Conservation (phyloP, 2,888 invertebrate genomes). For the Xanthia icteritia region DNA sequence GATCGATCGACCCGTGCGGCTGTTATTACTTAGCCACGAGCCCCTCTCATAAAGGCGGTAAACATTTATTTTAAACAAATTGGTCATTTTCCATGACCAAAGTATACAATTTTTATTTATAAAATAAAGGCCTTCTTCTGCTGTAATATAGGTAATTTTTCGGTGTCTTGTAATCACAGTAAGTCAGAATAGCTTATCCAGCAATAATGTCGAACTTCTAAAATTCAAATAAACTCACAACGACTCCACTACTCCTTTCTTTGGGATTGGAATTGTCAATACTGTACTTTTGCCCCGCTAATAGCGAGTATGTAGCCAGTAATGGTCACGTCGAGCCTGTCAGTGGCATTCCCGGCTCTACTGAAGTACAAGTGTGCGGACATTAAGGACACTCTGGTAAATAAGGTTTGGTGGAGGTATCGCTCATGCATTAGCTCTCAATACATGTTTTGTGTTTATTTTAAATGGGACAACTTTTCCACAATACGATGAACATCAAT, state of each 20-base stretch:
- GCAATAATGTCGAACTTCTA: neutral
- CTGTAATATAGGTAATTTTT: neutral
- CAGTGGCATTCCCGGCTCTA: slow-evolving; percentile 1
- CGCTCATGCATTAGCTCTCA: neutral
- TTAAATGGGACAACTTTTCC: neutral
- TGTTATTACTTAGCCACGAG: too few relatives aligned
- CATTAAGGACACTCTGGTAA: neutral
- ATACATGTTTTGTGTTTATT: slow-evolving; percentile 15
- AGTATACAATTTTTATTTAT: neutral
- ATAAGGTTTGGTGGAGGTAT: neutral
- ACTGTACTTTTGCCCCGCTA: neutral
- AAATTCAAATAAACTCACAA: neutral
- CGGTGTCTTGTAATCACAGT: neutral
- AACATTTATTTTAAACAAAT: neutral
- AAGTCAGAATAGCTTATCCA: neutral
- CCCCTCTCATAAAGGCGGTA: neutral
- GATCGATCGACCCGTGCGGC: too few relatives aligned
- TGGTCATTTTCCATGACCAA: neutral
- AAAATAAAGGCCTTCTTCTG: neutral
- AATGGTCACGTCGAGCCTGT: slow-evolving; percentile 4
- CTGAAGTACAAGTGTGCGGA: neutral
- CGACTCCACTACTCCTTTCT: neutral
- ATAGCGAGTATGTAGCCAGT: slow-evolving; percentile 8
- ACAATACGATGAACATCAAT: slow-evolving; percentile 31
- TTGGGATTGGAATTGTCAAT: neutral